Base-by-base conservation (phyloP, 1,140 invertebrate species). In the Rhynchophorus ferrugineus region DNA sequence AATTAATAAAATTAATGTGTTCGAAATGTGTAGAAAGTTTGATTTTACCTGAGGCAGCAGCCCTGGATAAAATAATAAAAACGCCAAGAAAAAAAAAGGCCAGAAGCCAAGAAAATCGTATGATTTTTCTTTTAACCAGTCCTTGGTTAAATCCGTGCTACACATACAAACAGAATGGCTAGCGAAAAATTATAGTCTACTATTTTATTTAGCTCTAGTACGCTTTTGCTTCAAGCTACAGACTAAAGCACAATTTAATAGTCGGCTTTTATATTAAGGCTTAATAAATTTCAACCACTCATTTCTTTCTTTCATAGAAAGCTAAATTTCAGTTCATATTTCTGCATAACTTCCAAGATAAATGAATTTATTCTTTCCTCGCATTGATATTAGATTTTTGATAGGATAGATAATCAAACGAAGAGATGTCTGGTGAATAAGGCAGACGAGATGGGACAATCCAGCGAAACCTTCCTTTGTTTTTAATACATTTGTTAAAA, bases 81-180 rank as follows among this genome's bases (percentile, higher is more conserved):
- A 29, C 24, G 24, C n/a, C n/a, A n/a, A n/a, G n/a, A n/a, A n/a
- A n/a, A n/a, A n/a, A n/a, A n/a, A n/a, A 13, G 18, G 5, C 17
- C 17, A 38, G n/a, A 13, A 14, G 37, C 37, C 13, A 19, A 7
- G 19, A 34, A 37, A 54, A 48, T 35, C 22, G 49, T 54, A 55
- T 57, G 51, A 52, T 61, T 61, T 61, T 45, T 53, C 49, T 56
- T 58, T 50, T 59, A 56, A 57, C 54, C 48, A 50, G 41, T 29
- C 36, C 37, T 52, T 57, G 45, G 46, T 56, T 57, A 56, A 59
- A 59, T 59, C 50, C 60, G 60, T 61, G 60, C 55, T 50, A 22
- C 36, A 59, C 60, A 59, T 61, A 61, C 55, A 59, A 59, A 61
- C 54, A 45, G 47, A 51, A 59, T 42, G 38, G 54, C 48, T 37